phyloP scores from a whole-genome alignment of 1,140 invertebrate species.

The Drosophila funebris region DNA sequence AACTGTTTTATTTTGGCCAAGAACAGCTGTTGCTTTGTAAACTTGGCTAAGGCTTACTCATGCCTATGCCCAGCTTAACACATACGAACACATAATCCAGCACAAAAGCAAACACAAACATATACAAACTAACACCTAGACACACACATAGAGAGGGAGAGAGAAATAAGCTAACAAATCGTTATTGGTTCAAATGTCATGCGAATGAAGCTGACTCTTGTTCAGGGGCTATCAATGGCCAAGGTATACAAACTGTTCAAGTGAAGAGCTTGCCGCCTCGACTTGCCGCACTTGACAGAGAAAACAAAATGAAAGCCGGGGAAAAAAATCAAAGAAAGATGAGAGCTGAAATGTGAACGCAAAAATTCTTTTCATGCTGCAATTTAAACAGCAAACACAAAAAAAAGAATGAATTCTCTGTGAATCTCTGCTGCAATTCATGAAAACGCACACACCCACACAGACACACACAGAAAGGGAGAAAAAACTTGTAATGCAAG shows the following conservation, averaged over 20 bases:
- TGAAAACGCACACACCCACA: conserved; percentile 38
- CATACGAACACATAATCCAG: conserved; percentile 24
- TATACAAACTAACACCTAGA: background rate
- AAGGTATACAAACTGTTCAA: conserved; percentile 52
- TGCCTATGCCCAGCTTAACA: conserved; percentile 17
- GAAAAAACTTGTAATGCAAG: conserved; percentile 20
- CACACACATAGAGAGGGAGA: conserved; percentile 6
- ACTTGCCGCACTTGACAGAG: conserved; percentile 66
- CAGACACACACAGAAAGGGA: conserved; percentile 28
- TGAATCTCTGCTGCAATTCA: conserved; percentile 61
- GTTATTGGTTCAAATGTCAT: conserved; percentile 57
- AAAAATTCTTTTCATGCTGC: conserved; percentile 75
- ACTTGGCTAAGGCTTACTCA: conserved; percentile 27
- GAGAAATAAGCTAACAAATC: conserved; percentile 36
- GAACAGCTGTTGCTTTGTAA: background rate
- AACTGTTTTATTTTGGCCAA: conserved; percentile 58
- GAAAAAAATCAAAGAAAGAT: conserved; percentile 52
- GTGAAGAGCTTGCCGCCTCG: conserved; percentile 34
- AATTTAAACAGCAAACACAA: conserved; percentile 77
- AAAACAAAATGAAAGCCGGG: conserved; percentile 11
- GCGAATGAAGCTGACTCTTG: conserved; percentile 33
- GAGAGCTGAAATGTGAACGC: conserved; percentile 71
- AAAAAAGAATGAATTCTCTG: conserved; percentile 26
- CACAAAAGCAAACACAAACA: conserved; percentile 16
- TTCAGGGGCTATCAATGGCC: conserved; percentile 63